A percentile compares a stretch with the other conserved stretches of the same genome.
Conservation (phyloP, 1,140 invertebrate species). For the Uloborus diversus region DNA sequence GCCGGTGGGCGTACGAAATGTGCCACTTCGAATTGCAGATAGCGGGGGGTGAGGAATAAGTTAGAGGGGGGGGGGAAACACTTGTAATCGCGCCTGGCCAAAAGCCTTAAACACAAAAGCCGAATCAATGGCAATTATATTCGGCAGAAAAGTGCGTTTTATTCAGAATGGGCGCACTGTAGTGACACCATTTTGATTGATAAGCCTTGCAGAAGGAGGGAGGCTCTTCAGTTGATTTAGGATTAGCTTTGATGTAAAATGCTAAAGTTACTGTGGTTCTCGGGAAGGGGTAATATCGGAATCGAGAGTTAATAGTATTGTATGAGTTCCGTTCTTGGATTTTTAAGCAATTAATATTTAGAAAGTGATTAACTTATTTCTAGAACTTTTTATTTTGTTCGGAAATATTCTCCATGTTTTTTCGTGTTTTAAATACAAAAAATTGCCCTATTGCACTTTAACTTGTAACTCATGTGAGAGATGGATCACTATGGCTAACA, state of each 20-base stretch:
- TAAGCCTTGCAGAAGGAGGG: slow-evolving; percentile 6
- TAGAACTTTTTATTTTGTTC: too few species aligned
- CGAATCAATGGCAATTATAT: slow-evolving; percentile 43
- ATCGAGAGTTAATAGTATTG: too few species aligned
- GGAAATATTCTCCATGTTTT: too few species aligned
- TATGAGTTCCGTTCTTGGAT: too few species aligned
- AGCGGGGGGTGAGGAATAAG: background rate
- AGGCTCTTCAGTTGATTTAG: slow-evolving; percentile 4
- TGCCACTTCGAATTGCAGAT: background rate
- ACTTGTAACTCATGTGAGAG: too few species aligned
- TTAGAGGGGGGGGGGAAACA: slow-evolving; percentile 21
- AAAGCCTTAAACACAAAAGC: slow-evolving; percentile 8
- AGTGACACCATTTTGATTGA: slow-evolving; percentile 29
- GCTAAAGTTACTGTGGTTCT: background rate
- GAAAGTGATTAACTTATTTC: too few species aligned
- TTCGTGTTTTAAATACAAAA: too few species aligned
- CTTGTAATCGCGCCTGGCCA: slow-evolving; percentile 42
- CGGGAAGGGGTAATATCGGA: background rate
- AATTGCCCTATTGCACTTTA: too few species aligned
- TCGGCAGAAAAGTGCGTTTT: slow-evolving; percentile 15
- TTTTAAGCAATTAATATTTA: too few species aligned
- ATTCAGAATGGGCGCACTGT: slow-evolving; percentile 6
- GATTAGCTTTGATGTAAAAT: background rate
- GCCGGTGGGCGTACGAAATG: background rate
- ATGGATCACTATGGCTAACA: too few species aligned